A percentile compares a stretch with the other conserved stretches of the same genome.
These are phyloP conservation scores for Regulus satrapa DNA, from an alignment of 2,113 vertebrate genomes.

Conservation along the genomic window DNA sequence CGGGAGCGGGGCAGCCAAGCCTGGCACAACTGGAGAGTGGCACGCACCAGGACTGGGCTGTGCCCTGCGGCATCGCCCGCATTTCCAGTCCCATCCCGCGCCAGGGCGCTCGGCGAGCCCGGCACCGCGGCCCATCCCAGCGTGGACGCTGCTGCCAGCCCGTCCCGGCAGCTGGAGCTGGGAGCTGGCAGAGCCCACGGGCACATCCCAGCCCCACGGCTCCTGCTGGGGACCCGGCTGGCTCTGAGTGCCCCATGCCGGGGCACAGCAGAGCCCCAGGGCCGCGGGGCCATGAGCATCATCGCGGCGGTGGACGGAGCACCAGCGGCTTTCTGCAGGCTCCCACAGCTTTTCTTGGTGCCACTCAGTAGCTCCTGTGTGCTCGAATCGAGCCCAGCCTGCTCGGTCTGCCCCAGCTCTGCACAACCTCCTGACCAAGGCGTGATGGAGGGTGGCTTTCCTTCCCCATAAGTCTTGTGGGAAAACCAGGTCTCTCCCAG, in stretches of 20 bases:
- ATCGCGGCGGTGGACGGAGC: accelerated
- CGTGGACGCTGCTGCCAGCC: too few relatives aligned
- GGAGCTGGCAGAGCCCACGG: too few relatives aligned
- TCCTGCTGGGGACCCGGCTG: accelerated
- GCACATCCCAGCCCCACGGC: background rate
- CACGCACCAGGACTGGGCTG: background rate
- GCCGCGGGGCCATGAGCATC: accelerated
- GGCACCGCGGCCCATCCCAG: accelerated
- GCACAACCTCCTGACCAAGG: background rate
- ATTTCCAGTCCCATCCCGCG: accelerated
- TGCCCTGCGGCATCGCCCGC: accelerated
- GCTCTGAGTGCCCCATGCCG: accelerated
- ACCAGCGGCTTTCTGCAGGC: background rate
- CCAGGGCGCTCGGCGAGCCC: accelerated
- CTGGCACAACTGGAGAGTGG: accelerated
- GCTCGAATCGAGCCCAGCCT: background rate
- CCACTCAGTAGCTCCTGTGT: background rate
- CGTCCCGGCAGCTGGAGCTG: too few relatives aligned
- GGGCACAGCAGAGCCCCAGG: background rate
- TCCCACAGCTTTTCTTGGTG: background rate
- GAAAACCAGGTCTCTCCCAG: background rate
- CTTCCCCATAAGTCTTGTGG: background rate
- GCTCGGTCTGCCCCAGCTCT: accelerated
- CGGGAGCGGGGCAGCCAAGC: accelerated
- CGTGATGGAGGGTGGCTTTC: background rate